These are phyloP conservation scores for Nomia melanderi DNA, from an alignment of 1,140 invertebrate species.

Conservation along the genomic window DNA sequence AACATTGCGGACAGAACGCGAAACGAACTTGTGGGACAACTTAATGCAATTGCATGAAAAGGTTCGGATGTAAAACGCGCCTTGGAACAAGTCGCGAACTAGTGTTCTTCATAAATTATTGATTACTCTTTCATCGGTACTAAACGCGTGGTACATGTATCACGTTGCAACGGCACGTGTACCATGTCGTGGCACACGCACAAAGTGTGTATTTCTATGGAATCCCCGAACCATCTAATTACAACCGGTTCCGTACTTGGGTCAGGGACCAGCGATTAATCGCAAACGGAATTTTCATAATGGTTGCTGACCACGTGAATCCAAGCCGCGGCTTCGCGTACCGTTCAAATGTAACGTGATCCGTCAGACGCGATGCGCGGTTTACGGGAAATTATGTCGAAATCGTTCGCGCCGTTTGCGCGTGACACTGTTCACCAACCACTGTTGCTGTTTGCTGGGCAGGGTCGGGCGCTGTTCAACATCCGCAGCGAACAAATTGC, in stretches of 20 bases:
- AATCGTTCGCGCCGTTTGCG: constrained; percentile 19
- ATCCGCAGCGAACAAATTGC: background rate
- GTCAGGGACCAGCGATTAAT: background rate
- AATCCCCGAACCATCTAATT: background rate
- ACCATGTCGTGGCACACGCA: too few species aligned
- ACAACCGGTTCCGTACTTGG: background rate
- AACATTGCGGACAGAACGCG: too few species aligned
- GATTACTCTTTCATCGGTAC: too few species aligned
- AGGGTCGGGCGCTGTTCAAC: background rate
- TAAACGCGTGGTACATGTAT: too few species aligned
- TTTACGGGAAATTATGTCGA: background rate
- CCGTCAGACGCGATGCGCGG: constrained; percentile 18
- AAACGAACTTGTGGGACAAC: too few species aligned
- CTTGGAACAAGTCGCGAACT: too few species aligned
- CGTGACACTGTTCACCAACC: constrained; percentile 38
- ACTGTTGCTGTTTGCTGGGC: constrained; percentile 23
- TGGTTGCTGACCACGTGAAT: background rate
- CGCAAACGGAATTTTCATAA: background rate
- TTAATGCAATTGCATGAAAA: too few species aligned
- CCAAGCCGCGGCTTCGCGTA: constrained; percentile 16
- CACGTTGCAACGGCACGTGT: too few species aligned
- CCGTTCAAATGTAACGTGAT: constrained; percentile 2
- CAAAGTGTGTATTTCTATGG: too few species aligned
- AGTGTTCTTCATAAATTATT: too few species aligned
- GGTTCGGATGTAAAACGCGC: too few species aligned